Evolutionary conservation across 2,797 vertebrate species (phyloP), one percentile per base, ranked within the genome.

Genomic region (Cuculus canorus): DNA sequence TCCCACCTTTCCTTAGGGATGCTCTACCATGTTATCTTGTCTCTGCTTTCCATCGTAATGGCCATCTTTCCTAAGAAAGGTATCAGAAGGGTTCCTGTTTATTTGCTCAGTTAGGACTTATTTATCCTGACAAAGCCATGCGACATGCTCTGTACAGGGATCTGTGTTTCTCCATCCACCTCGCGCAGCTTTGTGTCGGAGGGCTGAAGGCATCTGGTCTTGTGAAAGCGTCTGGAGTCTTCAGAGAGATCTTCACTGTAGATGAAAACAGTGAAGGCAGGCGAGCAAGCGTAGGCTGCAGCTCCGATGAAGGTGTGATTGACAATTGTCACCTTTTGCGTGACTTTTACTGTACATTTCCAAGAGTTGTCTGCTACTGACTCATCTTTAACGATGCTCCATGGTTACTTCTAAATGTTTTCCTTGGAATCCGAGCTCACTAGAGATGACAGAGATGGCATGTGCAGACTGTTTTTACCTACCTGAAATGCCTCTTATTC

Each of bases 331-430:
- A 3, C 71, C 56, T 39, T 43, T 73, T 30, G 17, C 11, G 1
- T 2, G 5, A 10, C 13, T 57, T 24, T 57, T 43, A 1, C 5
- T 23, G 33, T 32, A 5, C 17, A 24, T 63, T 50, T 50, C 79
- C 82, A 33, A 33, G 71, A 69, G 41, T 35, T 60, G 4, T 37
- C 82, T 79, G 63, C 1, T 47, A 32, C 39, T 89, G 90, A 80
- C 61, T 87, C 82, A 82, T 5, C 68, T 41, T 21, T 33, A 11
- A 3, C 23, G 72, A 4, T 14, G 35, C 59, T 71, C 56, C 54
- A 17, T 81, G 54, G 77, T 75, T 86, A 72, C 63, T 60, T 64
- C 82, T 39, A 27, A 78, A 83, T 86, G 70, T 86, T 94, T 95
- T 14, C 86, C 90, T 57, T 27, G 73, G 33, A 68, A 53, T 84